Evolutionary conservation across 2,888 invertebrate genomes (phyloP), one percentile per base, ranked within the genome.

Genomic region (Macrophya alboannulata): DNA sequence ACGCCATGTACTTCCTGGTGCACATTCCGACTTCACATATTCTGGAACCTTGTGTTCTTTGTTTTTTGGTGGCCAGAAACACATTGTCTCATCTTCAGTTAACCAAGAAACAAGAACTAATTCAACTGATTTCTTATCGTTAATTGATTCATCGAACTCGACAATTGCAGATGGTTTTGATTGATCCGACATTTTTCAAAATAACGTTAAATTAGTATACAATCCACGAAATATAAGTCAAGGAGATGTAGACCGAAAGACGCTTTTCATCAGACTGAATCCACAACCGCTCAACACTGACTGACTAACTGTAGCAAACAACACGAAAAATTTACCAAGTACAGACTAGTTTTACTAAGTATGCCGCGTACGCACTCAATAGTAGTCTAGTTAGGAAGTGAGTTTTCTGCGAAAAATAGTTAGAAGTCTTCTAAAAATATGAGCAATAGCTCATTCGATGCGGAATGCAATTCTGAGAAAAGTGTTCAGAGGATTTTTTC

Each of bases 151-250:
- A 21, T 65, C 4, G 25, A 65, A 65, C 31, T 65, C 65, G n/a
- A 65, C n/a, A 8, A 65, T n/a, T 65, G 65, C 65, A 12, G n/a
- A 65, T 31, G 10, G 1, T 65, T 65, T 65, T n/a, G n/a, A n/a
- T n/a, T n/a, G n/a, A 25, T 65, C 65, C 65, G 65, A 25, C 31
- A 65, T 65, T 65, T 62, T 65, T 65, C n/a, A 15, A 65, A 65
- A 12, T 65, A 65, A 12, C 15, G 8, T 25, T 1, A 10, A 65
- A 65, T 51, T 4, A 17, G 17, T 17, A 48, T 15, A 51, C 51
- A 17, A 17, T 17, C n/a, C n/a, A n/a, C n/a, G n/a, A n/a, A n/a
- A n/a, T n/a, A n/a, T n/a, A n/a, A n/a, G n/a, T n/a, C n/a, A n/a
- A 6, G 17, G 17, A 51, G 5, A 51, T 51, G 4, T 51, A 17